Percentiles rank a stretch among this genome's conserved stretches.
Conservation (phyloP, 2,113 vertebrate species). For the Toxotes jaculatrix region DNA sequence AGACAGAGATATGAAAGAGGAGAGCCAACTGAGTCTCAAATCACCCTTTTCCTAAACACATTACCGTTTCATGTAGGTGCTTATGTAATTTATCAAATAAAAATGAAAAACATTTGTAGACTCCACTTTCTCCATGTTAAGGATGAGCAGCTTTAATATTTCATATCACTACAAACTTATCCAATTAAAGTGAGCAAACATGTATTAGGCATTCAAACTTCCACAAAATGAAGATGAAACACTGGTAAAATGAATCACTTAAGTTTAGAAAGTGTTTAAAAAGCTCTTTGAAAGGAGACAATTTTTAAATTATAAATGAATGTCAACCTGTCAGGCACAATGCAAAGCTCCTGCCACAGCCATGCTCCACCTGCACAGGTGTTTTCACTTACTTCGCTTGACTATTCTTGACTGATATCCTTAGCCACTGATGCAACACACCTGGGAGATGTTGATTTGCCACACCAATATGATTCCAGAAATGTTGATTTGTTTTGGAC, state of each 20-base stretch:
- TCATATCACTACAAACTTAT: not conserved
- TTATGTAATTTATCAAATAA: conserved; percentile 20
- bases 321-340: not conserved
- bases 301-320: not conserved
- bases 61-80: conserved; percentile 23
- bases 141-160: not conserved
- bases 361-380: not conserved
- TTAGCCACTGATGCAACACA: no score
- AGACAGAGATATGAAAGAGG: conserved; percentile 30
- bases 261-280: not conserved
- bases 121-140: not conserved
- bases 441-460: no score
- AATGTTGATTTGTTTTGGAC: not conserved
- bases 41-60: conserved; percentile 64
- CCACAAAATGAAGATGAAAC: not conserved
- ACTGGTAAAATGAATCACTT: no score
- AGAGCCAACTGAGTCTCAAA: conserved; percentile 49
- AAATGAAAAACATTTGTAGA: conserved; percentile 24
- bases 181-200: not conserved
- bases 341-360: not conserved
- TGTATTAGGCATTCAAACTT: not conserved
- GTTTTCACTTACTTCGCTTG: not conserved
- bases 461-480: not conserved
- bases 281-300: not conserved
- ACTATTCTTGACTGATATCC: not conserved